Evolutionary conservation across 2,113 vertebrate genomes (phyloP).

Genomic region (Anarrhichthys ocellatus): DNA sequence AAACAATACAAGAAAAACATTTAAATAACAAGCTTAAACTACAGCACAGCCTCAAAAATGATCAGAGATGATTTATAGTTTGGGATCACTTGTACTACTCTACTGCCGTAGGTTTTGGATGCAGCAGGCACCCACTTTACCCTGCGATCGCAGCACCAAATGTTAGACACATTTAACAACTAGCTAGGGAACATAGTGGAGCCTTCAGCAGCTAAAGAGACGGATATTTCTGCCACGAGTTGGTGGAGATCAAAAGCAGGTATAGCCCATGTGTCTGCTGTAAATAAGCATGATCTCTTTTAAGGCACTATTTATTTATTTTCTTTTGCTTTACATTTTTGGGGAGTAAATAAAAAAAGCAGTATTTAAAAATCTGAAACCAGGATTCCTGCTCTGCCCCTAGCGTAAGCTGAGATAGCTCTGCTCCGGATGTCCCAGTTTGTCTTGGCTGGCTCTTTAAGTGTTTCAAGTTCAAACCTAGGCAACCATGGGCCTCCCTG

Average conservation of each 20-base stretch:
- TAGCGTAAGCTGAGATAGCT: not conserved
- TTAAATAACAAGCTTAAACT: not conserved
- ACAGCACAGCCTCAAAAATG: not conserved
- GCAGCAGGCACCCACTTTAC: not conserved
- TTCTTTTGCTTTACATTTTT: not conserved
- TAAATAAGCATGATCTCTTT: not conserved
- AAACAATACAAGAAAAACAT: not conserved
- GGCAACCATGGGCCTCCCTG: constrained; percentile 24
- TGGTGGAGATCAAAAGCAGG: too few relatives aligned
- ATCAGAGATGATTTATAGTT: not conserved
- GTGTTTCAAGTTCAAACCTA: constrained; percentile 30
- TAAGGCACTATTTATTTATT: not conserved
- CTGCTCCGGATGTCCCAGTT: not conserved
- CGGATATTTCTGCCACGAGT: not conserved
- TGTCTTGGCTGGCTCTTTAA: not conserved
- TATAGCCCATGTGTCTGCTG: not conserved
- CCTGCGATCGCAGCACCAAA: not conserved
- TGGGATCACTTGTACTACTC: not conserved
- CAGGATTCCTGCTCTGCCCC: not conserved
- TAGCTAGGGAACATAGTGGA: not conserved
- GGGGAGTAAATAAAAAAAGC: not conserved
- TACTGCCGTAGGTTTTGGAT: not conserved
- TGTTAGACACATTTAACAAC: not conserved
- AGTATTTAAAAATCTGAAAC: not conserved
- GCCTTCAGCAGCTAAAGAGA: not conserved